Conservation (phyloP, 2,888 invertebrate species). For the Spodoptera picta region DNA sequence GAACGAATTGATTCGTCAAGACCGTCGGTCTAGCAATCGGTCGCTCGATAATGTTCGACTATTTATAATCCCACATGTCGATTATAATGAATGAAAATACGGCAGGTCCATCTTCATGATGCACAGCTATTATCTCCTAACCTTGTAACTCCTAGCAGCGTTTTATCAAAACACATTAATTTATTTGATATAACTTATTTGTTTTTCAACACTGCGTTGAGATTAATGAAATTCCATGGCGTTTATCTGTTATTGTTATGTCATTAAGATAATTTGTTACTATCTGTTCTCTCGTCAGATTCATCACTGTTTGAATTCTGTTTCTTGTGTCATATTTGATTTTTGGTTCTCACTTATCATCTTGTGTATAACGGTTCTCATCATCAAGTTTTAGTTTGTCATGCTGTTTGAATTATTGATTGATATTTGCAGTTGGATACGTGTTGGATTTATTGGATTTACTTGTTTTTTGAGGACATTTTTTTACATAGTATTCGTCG, state of each 20-base stretch:
- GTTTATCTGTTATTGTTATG: conserved; percentile 52
- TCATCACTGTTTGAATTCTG: conserved; percentile 21
- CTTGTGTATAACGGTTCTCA: conserved; percentile 29
- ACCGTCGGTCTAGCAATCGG: conserved; percentile 14
- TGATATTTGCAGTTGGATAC: conserved; percentile 24
- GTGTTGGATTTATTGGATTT: conserved; percentile 3
- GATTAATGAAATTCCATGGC: conserved; percentile 58
- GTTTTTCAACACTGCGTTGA: conserved; percentile 54
- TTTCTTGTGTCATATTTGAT: conserved; percentile 23
- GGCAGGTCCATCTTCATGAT: conserved; percentile 56
- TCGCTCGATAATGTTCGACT: not conserved
- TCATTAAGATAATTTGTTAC: conserved; percentile 51
- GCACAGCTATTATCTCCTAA: conserved; percentile 66
- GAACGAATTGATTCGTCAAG: conserved; percentile 4
- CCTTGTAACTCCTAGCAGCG: conserved; percentile 71
- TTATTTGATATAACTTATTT: conserved; percentile 65
- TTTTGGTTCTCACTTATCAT: conserved; percentile 33
- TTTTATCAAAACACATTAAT: conserved; percentile 76
- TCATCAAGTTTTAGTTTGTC: conserved; percentile 29
- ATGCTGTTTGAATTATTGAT: conserved; percentile 37
- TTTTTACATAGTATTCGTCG: not conserved
- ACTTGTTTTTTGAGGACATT: not conserved
- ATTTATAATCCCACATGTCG: conserved; percentile 15
- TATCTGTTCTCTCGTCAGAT: conserved; percentile 18
- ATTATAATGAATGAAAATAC: conserved; percentile 64